These are phyloP conservation scores for Ormyrus rosae DNA, from an alignment of 2,888 invertebrate genomes.

Conservation along the genomic window DNA sequence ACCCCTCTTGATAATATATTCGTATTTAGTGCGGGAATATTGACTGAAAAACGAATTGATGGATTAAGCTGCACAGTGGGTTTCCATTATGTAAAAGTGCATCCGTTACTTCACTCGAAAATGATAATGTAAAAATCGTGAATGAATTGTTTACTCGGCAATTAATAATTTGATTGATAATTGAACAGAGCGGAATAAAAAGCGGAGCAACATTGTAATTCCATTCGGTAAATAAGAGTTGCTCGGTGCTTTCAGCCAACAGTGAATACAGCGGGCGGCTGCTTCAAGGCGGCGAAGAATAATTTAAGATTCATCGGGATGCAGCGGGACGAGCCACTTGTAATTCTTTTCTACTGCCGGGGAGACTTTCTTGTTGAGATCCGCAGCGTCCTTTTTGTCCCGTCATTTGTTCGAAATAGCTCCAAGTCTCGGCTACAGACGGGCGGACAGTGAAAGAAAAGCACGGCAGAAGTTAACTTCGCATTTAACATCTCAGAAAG, in stretches of 20 bases:
- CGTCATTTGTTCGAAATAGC: slow-evolving; percentile 69
- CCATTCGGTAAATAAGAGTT: slow-evolving; percentile 44
- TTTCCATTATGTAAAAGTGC: no score
- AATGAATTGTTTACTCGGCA: background rate
- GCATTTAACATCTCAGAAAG: slow-evolving; percentile 71
- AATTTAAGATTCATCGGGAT: slow-evolving; percentile 74
- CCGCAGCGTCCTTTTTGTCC: slow-evolving; percentile 64
- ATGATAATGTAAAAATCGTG: no score
- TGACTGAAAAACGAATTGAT: no score
- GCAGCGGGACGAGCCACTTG: slow-evolving; percentile 72
- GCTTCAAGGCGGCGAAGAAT: slow-evolving; percentile 65
- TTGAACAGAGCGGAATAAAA: slow-evolving; percentile 9
- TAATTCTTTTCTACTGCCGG: slow-evolving; percentile 71
- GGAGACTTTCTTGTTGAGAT: slow-evolving; percentile 55
- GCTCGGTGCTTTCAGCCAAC: slow-evolving; percentile 49
- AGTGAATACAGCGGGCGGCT: slow-evolving; percentile 37
- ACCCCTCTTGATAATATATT: no score
- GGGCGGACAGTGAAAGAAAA: slow-evolving; percentile 10
- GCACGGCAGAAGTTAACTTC: slow-evolving; percentile 69
- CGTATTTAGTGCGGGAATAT: no score
- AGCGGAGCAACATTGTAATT: slow-evolving; percentile 34
- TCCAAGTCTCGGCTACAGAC: background rate
- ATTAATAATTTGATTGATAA: slow-evolving; percentile 24
- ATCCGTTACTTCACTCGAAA: no score
- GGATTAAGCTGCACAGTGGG: no score